Base-by-base conservation (phyloP, 2,797 vertebrate species). In the Thripadectes ignobilis region DNA sequence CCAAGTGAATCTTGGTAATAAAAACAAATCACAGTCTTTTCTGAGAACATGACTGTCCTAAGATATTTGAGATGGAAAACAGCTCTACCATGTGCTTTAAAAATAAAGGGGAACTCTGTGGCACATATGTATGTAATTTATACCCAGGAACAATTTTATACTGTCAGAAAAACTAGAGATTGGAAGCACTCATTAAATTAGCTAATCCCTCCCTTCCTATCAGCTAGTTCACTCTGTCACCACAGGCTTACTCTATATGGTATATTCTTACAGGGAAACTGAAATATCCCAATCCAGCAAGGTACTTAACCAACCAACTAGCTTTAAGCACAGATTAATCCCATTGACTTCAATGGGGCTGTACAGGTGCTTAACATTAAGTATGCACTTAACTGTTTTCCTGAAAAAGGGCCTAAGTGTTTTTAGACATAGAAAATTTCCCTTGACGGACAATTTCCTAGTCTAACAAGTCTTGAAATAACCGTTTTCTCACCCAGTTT, bases 151-250 rank as follows among this genome's bases (percentile, higher is more conserved):
- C 88, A 80, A 62, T 95, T 96, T 96, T 95, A 93, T 89, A 92
- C 88, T 95, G 91, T 96, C 94, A 96, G 84, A 93, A 97, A 95
- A 96, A 96, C 85, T 91, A 91, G 49, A 97, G 65, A 96, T 95
- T 96, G 74, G 92, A 93, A 92, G 85, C 52, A 80, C 11, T 87
- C 81, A 89, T 96, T 96, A 97, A 94, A 95, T 95, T 88, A 96
- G 32, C 92, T 97, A 97, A 97, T 96, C 90, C 54, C 57, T 94
- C 83, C 85, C 54, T 96, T 96, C 93, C 93, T 96, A 97, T 95
- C 83, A 95, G 41, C 92, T 88, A 92, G 80, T 77, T 95, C 92
- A 62, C 83, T 97, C 94, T 96, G 94, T 95, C 95, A 97, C 93
- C 89, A 86, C 67, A 84, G 43, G 92, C 82, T 96, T 96, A 86